Evolutionary conservation across 2,113 vertebrate genomes (phyloP).

Genomic region (Colaptes auratus): DNA sequence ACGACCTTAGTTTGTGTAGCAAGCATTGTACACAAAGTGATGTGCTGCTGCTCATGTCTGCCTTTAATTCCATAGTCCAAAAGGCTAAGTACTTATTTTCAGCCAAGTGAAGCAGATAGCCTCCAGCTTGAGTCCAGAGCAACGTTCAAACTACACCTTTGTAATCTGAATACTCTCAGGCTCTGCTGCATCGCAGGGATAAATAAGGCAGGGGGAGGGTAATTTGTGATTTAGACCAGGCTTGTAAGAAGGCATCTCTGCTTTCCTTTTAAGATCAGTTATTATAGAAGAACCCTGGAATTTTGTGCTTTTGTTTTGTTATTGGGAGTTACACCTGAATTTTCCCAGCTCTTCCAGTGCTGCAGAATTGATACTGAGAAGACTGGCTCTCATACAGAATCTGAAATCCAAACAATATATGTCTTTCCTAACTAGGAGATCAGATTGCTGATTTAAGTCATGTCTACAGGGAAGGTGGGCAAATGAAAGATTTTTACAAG

Average conservation of each 20-base stretch:
- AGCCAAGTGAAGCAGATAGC: background rate
- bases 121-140: conserved; percentile 23
- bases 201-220: background rate
- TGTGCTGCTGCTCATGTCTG: background rate
- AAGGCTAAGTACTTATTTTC: conserved; percentile 18
- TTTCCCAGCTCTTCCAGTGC: background rate
- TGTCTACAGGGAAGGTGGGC: background rate
- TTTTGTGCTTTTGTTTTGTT: background rate
- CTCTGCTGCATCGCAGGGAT: background rate
- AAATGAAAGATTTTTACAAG: background rate
- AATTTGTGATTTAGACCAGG: background rate
- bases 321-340: background rate
- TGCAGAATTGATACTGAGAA: background rate
- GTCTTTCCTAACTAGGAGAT: background rate
- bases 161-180: background rate
- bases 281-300: background rate
- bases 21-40: background rate
- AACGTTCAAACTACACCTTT: background rate
- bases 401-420: background rate
- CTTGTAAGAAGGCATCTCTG: background rate
- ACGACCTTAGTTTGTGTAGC: background rate
- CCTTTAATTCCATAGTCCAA: conserved; percentile 44
- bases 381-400: background rate
- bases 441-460: background rate
- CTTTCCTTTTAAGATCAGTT: background rate